Conservation (phyloP, 2,888 invertebrate genomes). For the Uropetala carovei region DNA sequence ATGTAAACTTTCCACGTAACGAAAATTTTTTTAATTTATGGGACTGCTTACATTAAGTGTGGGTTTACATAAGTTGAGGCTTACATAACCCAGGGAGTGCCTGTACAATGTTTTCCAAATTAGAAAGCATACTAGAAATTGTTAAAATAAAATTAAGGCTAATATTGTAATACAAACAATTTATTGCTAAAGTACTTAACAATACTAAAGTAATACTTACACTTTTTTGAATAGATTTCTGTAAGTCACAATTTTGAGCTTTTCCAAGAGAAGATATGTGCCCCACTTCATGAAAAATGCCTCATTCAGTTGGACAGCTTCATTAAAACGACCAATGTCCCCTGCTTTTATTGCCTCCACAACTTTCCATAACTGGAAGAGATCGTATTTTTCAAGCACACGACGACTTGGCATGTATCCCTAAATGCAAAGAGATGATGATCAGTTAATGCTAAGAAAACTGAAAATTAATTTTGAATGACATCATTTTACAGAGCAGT, state of each 20-base stretch:
- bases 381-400: conserved; percentile 91
- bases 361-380: conserved; percentile 93
- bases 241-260: conserved; percentile 95
- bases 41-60: too few relatives aligned
- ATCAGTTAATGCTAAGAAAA: not conserved
- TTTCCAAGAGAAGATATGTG: conserved; percentile 98
- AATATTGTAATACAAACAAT: too few relatives aligned
- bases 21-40: too few relatives aligned
- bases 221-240: conserved; percentile 97
- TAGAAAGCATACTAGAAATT: too few relatives aligned
- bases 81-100: too few relatives aligned
- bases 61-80: too few relatives aligned
- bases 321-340: conserved; percentile 88
- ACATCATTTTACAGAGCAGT: too few relatives aligned
- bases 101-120: too few relatives aligned
- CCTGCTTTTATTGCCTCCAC: conserved; percentile 93
- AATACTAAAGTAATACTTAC: conserved; percentile 73
- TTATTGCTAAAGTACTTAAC: too few relatives aligned
- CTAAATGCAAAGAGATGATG: conserved; percentile 72
- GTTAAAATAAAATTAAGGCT: too few relatives aligned
- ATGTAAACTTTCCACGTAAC: too few relatives aligned
- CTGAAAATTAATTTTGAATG: not conserved
- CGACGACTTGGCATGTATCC: conserved; percentile 94
- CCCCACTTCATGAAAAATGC: conserved; percentile 96
- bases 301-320: conserved; percentile 90